Evolutionary conservation across 1,140 invertebrate genomes (phyloP), one percentile per base, ranked within the genome.

Genomic region (Neuroterus valhalla): DNA sequence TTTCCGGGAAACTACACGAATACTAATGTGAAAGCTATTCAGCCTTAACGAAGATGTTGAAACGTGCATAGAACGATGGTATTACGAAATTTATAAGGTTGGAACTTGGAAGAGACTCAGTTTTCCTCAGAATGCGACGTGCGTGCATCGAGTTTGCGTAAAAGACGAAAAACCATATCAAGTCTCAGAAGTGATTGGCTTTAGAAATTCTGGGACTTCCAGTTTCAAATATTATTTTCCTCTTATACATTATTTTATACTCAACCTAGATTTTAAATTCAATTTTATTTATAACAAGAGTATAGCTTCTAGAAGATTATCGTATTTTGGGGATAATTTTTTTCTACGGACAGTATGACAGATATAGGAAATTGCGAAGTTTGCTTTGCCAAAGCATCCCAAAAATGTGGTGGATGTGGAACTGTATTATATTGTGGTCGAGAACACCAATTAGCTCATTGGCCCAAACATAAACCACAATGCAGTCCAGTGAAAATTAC

Each of bases 361-460:
- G n/a, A n/a, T n/a, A 1, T 46, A 46, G 46, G 46, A n/a, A 48
- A 48, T 1, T 48, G 46, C n/a, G 14, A 48, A 48, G 46, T 48
- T 48, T 48, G 46, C 8, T 3, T 6, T 17, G 17, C 46, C 17
- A n/a, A 3, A 8, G 17, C 46, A n/a, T 48, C 46, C 15, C 46
- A 48, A 48, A 48, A 48, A 48, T 48, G 46, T 48, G 46, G 46
- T n/a, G 46, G 46, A 48, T 48, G 46, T 48, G 46, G 46, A 48
- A 48, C n/a, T 48, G 46, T 48, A 48, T 48, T 48, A 19, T 48
- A 48, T n/a, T 48, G 46, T 19, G 17, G 17, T 48, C 46, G 46
- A 48, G 46, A 48, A 17, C 46, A 48, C 15, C 46, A 48, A n/a
- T 1, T n/a, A n/a, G 12, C 17, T n/a, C 46, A 48, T 17, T 48